These are phyloP conservation scores for Genyomyrus donnyi DNA, from an alignment of 2,113 vertebrate genomes.

Conservation along the genomic window DNA sequence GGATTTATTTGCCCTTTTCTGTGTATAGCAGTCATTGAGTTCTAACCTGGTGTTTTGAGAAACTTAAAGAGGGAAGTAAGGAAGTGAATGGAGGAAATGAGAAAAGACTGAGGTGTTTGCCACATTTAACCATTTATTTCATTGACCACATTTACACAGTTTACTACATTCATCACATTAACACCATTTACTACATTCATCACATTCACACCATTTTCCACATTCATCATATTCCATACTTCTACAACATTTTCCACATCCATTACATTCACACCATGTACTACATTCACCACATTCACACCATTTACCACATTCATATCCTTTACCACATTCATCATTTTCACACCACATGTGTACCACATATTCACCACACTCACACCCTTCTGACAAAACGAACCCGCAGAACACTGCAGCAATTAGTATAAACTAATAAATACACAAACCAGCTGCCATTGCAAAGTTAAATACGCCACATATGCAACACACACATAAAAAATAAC, in stretches of 20 bases:
- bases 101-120: too few species aligned
- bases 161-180: not conserved
- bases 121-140: not conserved
- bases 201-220: not conserved
- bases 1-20: too few species aligned
- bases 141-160: not conserved
- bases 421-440: not conserved
- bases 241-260: too few species aligned
- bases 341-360: too few species aligned
- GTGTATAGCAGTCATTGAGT: too few species aligned
- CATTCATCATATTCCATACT: too few species aligned
- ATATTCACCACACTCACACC: too few species aligned
- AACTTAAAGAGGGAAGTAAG: too few species aligned
- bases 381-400: not conserved
- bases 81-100: too few species aligned
- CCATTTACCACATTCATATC: not conserved
- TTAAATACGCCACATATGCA: not conserved
- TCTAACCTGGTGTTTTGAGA: too few species aligned
- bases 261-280: too few species aligned
- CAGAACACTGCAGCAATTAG: not conserved
- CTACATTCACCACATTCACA: not conserved
- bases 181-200: not conserved
- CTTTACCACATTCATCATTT: not conserved
- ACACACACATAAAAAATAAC: not conserved
- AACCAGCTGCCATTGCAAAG: not conserved